Base-by-base conservation (phyloP, 92 coral and sea anemone genomes). In the Palythoa grandiflora region DNA sequence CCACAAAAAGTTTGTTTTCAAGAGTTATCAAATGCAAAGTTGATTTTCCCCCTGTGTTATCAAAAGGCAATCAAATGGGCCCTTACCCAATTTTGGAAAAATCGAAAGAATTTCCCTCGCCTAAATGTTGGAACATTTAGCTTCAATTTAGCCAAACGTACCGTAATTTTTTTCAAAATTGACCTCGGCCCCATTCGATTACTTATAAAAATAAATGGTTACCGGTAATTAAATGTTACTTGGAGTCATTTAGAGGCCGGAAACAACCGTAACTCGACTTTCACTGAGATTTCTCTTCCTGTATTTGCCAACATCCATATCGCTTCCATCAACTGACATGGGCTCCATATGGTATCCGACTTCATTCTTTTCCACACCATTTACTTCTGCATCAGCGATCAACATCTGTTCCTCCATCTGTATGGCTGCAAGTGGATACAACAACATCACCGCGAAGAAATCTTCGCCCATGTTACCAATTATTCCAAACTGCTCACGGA, bases 401-500 rank as follows among this genome's bases (percentile, higher is more conserved):
- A 84, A 21, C 94, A 95, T 89, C 73, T 91, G 93, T 55, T 95
- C 90, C 1, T 95, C 95, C 94, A 92, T 91, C 80, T 95, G 98
- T 60, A 89, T 75, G n/a, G 96, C 95, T 2, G 96, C 96, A 14
- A 95, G 84, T 8, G 98, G 98, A 79, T 95, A 95, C 66, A 91
- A n/a, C 40, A 95, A 72, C 87, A 95, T 84, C 73, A 95, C 95
- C 7, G 96, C 95, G 54, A 95, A 90, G 86, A 90, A 88, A 87
- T 95, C 98, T 36, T 92, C 98, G 20, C 74, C 93, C 91, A 95
- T 92, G 83, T 94, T 94, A 54, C 98, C 98, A 19, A 86, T 81
- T 88, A 96, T 94, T 38, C 83, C 93, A 77, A 80, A 94, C 89
- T 90, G 83, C 59, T 90, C 96, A 11, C 98, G 94, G 38, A 96